Evolutionary conservation across 2,888 invertebrate species (phyloP).

Genomic region (Phengaris alcon): DNA sequence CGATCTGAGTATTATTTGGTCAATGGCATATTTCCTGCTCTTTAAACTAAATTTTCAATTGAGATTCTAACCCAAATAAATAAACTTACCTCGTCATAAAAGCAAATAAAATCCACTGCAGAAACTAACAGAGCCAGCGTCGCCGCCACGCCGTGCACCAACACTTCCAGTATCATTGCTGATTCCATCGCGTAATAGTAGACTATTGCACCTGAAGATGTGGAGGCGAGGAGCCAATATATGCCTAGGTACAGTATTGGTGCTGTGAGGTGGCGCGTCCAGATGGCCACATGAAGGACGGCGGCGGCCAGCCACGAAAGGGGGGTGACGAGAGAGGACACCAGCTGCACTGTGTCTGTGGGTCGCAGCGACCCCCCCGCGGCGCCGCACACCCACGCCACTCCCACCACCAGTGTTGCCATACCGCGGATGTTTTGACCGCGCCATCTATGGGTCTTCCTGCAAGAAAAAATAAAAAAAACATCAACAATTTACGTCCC

Average conservation of each 20-base stretch:
- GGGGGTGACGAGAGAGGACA: slow-evolving; percentile 58
- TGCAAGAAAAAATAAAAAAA: slow-evolving; percentile 2
- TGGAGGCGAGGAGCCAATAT: slow-evolving; percentile 66
- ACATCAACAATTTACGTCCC: too few species aligned
- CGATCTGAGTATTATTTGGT: too few species aligned
- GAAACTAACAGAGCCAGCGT: slow-evolving; percentile 55
- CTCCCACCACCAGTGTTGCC: slow-evolving; percentile 54
- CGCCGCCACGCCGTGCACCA: slow-evolving; percentile 54
- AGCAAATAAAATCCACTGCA: slow-evolving; percentile 63
- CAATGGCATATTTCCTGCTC: background rate
- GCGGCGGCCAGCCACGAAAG: slow-evolving; percentile 68
- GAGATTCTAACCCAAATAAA: background rate
- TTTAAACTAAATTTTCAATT: background rate
- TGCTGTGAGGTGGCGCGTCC: slow-evolving; percentile 63
- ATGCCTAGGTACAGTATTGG: slow-evolving; percentile 68
- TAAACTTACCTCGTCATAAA: slow-evolving; percentile 67
- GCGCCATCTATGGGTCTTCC: slow-evolving; percentile 56
- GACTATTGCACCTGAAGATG: slow-evolving; percentile 54
- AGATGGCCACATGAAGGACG: slow-evolving; percentile 62
- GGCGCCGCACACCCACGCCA: slow-evolving; percentile 59
- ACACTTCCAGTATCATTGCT: slow-evolving; percentile 52
- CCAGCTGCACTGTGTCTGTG: slow-evolving; percentile 53
- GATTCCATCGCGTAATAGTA: slow-evolving; percentile 50
- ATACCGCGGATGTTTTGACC: slow-evolving; percentile 63
- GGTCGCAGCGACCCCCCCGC: slow-evolving; percentile 57